phyloP scores from a whole-genome alignment of 2,888 invertebrate genomes.

The Dicyrtomina minuta region DNA sequence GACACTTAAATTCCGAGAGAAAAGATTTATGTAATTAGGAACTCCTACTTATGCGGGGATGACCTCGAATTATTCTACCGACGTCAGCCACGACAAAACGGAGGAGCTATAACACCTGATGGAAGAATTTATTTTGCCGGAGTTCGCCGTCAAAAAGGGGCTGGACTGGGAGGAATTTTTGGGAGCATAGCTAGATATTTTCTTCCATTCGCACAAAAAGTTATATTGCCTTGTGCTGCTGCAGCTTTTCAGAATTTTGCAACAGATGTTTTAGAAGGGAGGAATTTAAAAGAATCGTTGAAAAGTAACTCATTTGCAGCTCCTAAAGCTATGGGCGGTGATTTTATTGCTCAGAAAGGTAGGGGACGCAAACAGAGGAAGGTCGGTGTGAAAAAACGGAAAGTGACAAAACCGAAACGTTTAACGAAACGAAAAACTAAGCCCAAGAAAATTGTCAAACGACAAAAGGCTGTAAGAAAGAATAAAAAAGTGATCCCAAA shows the following conservation, averaged over 20 bases:
- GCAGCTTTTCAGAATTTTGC: neutral
- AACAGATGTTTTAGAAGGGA: neutral
- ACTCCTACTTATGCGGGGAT: neutral
- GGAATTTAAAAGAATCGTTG: neutral
- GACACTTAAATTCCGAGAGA: slow-evolving; percentile 21
- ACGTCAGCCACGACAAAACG: neutral
- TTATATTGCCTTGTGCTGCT: slow-evolving; percentile 8
- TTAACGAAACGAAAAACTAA: neutral
- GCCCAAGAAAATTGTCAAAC: neutral
- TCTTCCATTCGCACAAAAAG: slow-evolving; percentile 13
- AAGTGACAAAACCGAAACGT: neutral
- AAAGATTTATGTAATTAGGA: neutral
- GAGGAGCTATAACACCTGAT: neutral
- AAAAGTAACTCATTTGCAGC: slow-evolving; percentile 5
- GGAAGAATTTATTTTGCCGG: slow-evolving; percentile 6
- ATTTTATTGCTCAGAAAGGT: slow-evolving; percentile 20
- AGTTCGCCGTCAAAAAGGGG: slow-evolving; percentile 11
- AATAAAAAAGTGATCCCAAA: neutral
- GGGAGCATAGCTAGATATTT: slow-evolving; percentile 15
- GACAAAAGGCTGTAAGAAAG: no score
- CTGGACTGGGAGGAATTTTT: slow-evolving; percentile 24
- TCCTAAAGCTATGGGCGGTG: slow-evolving; percentile 15
- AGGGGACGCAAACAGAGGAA: slow-evolving; percentile 1
- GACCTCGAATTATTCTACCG: neutral
- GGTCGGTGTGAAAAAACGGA: neutral